Conservation (phyloP, 2,113 vertebrate species). For the Herpailurus yagouaroundi region DNA sequence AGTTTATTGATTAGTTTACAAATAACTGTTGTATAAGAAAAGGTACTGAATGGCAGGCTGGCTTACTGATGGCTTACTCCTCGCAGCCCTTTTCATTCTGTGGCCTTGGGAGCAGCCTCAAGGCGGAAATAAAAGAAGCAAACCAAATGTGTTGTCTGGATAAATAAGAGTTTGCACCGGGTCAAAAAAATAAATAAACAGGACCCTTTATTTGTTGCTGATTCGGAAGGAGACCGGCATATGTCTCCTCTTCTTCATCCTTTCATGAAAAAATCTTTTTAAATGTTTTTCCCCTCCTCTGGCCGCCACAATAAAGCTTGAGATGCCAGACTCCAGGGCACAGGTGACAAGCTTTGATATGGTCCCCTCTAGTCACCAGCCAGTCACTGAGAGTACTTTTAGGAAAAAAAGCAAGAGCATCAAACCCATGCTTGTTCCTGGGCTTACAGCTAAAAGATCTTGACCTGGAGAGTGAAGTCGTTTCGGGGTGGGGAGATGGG, state of each 20-base stretch:
- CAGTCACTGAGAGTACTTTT: neutral
- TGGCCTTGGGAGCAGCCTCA: neutral
- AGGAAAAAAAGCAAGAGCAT: neutral
- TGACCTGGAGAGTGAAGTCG: neutral
- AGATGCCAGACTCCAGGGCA: neutral
- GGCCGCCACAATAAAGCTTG: slow-evolving; percentile 24
- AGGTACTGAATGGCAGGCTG: slow-evolving; percentile 73
- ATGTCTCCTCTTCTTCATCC: neutral
- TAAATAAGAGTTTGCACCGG: slow-evolving; percentile 51
- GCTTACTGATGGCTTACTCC: slow-evolving; percentile 62
- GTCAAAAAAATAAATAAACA: slow-evolving; percentile 50
- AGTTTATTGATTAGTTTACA: slow-evolving; percentile 84
- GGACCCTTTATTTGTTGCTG: slow-evolving; percentile 55
- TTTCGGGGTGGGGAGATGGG: neutral
- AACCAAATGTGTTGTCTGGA: slow-evolving; percentile 31
- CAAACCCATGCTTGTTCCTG: neutral
- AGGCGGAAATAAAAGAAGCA: slow-evolving; percentile 43
- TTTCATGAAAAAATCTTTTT: neutral
- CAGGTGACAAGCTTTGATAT: neutral
- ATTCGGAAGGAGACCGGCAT: neutral
- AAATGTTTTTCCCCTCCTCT: neutral
- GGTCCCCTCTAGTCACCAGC: neutral
- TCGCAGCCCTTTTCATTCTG: slow-evolving; percentile 37
- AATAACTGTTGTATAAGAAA: slow-evolving; percentile 76
- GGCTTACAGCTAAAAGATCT: neutral